These are phyloP conservation scores for Brenthis daphne DNA, from an alignment of 2,888 invertebrate genomes.

Conservation along the genomic window DNA sequence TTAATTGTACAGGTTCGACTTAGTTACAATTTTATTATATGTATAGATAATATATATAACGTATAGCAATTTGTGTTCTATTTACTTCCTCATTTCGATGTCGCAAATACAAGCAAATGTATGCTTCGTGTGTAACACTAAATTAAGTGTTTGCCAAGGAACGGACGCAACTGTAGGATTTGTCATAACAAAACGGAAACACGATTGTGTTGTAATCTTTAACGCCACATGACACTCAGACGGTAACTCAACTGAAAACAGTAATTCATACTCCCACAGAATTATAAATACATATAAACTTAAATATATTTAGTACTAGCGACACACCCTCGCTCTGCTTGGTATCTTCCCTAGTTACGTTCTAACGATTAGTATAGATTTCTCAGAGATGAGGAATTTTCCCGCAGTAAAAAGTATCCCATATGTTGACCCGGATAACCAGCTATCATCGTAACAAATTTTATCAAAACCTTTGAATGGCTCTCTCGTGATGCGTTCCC, in stretches of 20 bases:
- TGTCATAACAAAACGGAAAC: constrained; percentile 34
- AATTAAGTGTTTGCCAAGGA: constrained; percentile 36
- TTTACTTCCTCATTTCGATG: constrained; percentile 25
- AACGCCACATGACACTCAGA: constrained; percentile 27
- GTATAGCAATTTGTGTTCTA: constrained; percentile 19
- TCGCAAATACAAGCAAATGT: constrained; percentile 18
- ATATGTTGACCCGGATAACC: too few relatives aligned
- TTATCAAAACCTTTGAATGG: too few relatives aligned
- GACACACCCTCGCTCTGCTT: too few relatives aligned
- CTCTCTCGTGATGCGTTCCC: too few relatives aligned
- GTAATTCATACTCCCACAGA: neutral
- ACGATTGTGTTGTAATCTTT: constrained; percentile 32
- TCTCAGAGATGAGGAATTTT: too few relatives aligned
- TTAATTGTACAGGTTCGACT: too few relatives aligned
- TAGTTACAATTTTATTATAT: too few relatives aligned
- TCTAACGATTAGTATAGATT: too few relatives aligned
- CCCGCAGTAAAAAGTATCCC: too few relatives aligned
- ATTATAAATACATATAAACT: neutral
- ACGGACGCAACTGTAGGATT: constrained; percentile 31
- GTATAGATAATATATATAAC: neutral
- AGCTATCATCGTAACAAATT: too few relatives aligned
- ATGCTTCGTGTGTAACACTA: constrained; percentile 28
- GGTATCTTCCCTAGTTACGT: too few relatives aligned
- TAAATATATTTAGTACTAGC: too few relatives aligned
- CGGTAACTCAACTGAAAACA: constrained; percentile 21